phyloP scores from a whole-genome alignment of 2,888 invertebrate species.

The Eupsilia transversa region DNA sequence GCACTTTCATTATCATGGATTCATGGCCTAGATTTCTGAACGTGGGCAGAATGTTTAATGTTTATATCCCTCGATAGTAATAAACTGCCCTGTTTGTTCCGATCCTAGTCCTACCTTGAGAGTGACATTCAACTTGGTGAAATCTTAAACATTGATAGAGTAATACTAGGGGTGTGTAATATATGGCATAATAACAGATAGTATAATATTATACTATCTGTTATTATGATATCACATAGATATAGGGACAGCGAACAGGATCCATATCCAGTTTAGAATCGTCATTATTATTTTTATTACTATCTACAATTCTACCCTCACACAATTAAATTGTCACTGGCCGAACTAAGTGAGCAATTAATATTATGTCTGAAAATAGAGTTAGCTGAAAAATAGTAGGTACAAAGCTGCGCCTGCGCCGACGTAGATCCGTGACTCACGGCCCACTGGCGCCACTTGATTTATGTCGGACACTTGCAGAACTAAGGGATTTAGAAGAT shows the following conservation, averaged over 20 bases:
- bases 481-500: constrained; percentile 74
- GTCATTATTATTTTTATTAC: background rate
- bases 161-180: no score
- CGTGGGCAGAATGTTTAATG: constrained; percentile 11
- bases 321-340: constrained; percentile 39
- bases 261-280: background rate
- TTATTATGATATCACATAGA: no score
- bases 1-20: constrained; percentile 6
- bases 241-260: background rate
- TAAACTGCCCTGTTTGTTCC: background rate
- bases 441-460: constrained; percentile 83
- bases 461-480: constrained; percentile 79
- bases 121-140: background rate
- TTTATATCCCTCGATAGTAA: background rate
- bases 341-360: constrained; percentile 62
- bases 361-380: constrained; percentile 72
- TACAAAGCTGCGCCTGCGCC: constrained; percentile 68
- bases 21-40: constrained; percentile 12
- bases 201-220: no score
- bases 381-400: constrained; percentile 68
- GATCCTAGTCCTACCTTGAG: background rate
- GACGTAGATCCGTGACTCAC: constrained; percentile 80
- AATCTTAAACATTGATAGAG: background rate
- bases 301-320: constrained; percentile 10
- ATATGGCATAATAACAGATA: no score